Evolutionary conservation across 92 coral and sea anemone species (phyloP), one percentile per base, ranked within the genome.

Genomic region (Heteractis magnifica): DNA sequence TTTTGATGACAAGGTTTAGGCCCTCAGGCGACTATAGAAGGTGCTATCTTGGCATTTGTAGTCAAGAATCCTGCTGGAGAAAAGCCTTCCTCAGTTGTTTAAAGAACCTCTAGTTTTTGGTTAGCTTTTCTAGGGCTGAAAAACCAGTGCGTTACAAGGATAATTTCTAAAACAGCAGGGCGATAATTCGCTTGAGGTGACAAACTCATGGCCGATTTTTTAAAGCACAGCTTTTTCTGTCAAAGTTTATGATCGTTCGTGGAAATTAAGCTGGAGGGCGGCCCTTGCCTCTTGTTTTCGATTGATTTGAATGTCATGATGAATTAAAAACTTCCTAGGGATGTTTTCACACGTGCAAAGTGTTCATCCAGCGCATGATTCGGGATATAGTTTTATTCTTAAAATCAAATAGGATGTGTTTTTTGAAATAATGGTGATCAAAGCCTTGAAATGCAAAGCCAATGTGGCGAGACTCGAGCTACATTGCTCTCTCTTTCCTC

Each of bases 11-110:
- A 81, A 50, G 74, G 71, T 34, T 16, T 62, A 81, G 84, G 71
- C 84, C 84, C 77, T 51, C 84, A 21, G 84, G 84, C 84, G 84
- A 71, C 77, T 49, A 10, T 5, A 8, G 49, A 81, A 51, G 84
- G 49, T 81, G 84, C 73, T 81, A 64, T 68, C 53, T 19, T 70
- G 84, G 77, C 77, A 81, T 49, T 80, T 70, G 84, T 72, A 68
- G 84, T 75, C 84, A 81, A 74, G 51, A 60, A 79, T 79, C 84
- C 56, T 56, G 53, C 65, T 51, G 73, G 70, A 71, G 64, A 81
- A 70, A 58, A 15, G 75, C 4, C 20, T 34, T 68, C 16, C 70
- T 81, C 20, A 70, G 21, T 81, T 81, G 84, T 56, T 70, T 56
- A 0, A 10, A 81, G 51, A 49, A 60, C 34, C 23, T 81, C 77